Conservation (phyloP, 2,888 invertebrate species). For the Clepsis dumicolana region DNA sequence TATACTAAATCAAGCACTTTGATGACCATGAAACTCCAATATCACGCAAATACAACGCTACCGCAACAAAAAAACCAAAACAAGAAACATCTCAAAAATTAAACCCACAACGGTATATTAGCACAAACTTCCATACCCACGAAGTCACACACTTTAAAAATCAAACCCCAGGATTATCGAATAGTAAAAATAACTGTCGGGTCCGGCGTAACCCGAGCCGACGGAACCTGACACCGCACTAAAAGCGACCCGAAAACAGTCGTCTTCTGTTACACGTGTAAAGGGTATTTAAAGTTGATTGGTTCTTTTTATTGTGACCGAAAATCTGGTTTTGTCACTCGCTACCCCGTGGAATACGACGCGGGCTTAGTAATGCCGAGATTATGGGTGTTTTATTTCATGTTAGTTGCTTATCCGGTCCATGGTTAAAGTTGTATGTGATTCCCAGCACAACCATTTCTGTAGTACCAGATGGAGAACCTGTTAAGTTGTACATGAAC, state of each 20-base stretch:
- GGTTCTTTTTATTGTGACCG: conserved; percentile 23
- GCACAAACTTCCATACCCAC: not conserved
- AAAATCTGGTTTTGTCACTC: conserved; percentile 20
- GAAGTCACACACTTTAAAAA: not conserved
- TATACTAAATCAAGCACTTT: no score
- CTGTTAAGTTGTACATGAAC: no score
- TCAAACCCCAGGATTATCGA: conserved; percentile 12
- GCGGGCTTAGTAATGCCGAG: not conserved
- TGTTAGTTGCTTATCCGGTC: not conserved
- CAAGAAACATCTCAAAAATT: no score
- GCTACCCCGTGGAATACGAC: not conserved
- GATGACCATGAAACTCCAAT: no score
- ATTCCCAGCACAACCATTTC: no score
- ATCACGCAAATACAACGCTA: no score
- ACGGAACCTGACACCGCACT: conserved; percentile 68
- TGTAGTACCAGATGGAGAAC: no score
- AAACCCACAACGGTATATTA: no score
- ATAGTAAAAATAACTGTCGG: conserved; percentile 41
- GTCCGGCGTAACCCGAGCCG: conserved; percentile 41
- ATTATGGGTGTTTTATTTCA: conserved; percentile 5
- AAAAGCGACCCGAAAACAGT: conserved; percentile 74
- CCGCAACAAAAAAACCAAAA: no score
- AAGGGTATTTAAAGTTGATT: conserved; percentile 28
- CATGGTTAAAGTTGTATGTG: not conserved
- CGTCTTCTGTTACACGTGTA: conserved; percentile 59